Conservation (phyloP, 2,888 invertebrate genomes). For the Eubasilissa splendida region DNA sequence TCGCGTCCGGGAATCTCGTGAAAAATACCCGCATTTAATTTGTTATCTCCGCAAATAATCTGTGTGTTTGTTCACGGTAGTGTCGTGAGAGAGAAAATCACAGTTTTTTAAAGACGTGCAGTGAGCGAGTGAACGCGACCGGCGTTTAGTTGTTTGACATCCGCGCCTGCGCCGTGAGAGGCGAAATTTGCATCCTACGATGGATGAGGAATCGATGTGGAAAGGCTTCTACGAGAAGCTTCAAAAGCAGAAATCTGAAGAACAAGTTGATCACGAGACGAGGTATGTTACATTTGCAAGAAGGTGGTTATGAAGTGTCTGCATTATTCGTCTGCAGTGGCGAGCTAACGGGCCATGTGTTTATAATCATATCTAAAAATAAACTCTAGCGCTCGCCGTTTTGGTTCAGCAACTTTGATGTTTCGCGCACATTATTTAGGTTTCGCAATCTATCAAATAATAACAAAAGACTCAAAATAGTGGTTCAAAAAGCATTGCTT, state of each 20-base stretch:
- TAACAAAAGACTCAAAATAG: neutral
- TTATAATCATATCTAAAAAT: conserved; percentile 25
- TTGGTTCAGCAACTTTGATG: neutral
- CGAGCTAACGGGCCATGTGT: neutral
- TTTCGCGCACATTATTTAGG: neutral
- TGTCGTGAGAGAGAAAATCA: conserved; percentile 1
- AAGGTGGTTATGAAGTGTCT: too few species aligned
- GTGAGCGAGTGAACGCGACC: conserved; percentile 6
- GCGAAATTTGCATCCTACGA: conserved; percentile 59
- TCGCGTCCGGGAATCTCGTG: neutral
- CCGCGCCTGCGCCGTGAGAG: conserved; percentile 42
- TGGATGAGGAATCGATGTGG: conserved; percentile 86
- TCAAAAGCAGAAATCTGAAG: conserved; percentile 75
- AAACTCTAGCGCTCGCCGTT: conserved; percentile 6
- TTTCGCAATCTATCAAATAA: neutral
- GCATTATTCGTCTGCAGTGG: neutral
- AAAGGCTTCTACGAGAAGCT: conserved; percentile 81
- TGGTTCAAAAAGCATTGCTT: too few species aligned
- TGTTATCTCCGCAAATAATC: conserved; percentile 36
- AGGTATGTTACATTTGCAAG: conserved; percentile 69
- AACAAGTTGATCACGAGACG: conserved; percentile 78
- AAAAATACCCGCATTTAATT: conserved; percentile 9
- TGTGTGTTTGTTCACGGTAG: neutral
- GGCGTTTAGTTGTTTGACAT: neutral
- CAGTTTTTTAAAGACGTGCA: conserved; percentile 11